These are phyloP conservation scores for Rhyacophila evoluta DNA, from an alignment of 2,888 invertebrate species.

Conservation along the genomic window DNA sequence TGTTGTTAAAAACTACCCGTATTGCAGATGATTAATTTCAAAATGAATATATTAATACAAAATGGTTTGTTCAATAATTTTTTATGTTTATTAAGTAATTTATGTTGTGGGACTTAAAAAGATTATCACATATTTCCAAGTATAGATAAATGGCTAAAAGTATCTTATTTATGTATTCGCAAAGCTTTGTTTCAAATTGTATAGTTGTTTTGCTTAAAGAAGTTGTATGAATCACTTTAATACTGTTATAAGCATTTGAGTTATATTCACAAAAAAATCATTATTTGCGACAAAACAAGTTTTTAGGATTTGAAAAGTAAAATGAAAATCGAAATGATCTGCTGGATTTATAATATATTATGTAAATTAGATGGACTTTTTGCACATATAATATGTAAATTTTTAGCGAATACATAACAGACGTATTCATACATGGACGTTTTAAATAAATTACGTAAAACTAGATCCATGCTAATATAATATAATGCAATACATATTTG, in stretches of 20 bases:
- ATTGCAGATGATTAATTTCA: no score
- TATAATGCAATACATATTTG: background rate
- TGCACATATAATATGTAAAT: background rate
- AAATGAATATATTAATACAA: no score
- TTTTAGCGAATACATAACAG: background rate
- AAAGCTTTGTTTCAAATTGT: no score
- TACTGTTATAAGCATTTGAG: background rate
- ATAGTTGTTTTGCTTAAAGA: no score
- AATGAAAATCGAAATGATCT: conserved; percentile 6
- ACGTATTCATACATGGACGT: background rate
- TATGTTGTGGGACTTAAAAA: no score
- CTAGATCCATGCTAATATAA: background rate
- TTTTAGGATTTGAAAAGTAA: background rate
- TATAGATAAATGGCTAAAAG: no score
- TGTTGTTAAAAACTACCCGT: no score
- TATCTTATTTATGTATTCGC: no score
- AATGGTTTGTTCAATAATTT: no score
- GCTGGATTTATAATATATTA: background rate
- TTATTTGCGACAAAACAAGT: background rate
- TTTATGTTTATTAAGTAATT: no score
- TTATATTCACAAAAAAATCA: background rate
- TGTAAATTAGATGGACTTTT: background rate
- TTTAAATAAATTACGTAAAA: background rate
- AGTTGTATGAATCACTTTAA: background rate
- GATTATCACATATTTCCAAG: no score